A percentile compares a stretch with the other conserved stretches of the same genome.
phyloP scores from a whole-genome alignment of 2,797 vertebrate species.

The Corythornis leucogaster region DNA sequence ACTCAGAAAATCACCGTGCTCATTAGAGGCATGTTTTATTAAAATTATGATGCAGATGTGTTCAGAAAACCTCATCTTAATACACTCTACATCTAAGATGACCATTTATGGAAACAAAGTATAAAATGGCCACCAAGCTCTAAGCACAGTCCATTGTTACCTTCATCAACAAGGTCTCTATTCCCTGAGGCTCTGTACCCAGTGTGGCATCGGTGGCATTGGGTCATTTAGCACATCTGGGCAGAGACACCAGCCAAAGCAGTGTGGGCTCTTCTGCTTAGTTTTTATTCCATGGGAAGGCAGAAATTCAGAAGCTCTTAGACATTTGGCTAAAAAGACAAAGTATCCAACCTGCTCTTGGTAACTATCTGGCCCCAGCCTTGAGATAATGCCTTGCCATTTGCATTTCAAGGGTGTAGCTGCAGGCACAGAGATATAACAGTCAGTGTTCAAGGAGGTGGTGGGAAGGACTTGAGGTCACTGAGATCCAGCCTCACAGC shows the following conservation, averaged over 20 bases:
- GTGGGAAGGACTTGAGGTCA: not conserved
- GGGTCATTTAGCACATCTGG: not conserved
- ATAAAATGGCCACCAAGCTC: not conserved
- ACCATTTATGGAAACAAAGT: not conserved
- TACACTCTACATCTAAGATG: not conserved
- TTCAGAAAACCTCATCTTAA: not conserved
- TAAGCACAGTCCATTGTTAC: not conserved
- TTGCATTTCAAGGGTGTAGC: not conserved
- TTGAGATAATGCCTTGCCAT: not conserved
- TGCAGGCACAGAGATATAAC: not conserved
- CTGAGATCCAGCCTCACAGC: not conserved
- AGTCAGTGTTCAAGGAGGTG: not conserved
- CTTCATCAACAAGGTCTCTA: not conserved
- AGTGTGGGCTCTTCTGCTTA: not conserved
- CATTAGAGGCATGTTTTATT: not conserved
- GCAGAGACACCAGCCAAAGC: not conserved
- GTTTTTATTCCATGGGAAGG: not conserved
- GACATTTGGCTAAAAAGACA: not conserved
- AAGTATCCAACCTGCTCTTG: not conserved
- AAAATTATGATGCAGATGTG: not conserved
- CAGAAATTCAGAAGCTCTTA: not conserved
- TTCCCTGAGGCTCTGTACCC: not conserved
- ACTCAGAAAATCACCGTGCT: not conserved
- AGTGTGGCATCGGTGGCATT: not conserved
- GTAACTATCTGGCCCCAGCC: not conserved